phyloP scores from a whole-genome alignment of 2,888 invertebrate genomes.

The Micropterix aruncella region DNA sequence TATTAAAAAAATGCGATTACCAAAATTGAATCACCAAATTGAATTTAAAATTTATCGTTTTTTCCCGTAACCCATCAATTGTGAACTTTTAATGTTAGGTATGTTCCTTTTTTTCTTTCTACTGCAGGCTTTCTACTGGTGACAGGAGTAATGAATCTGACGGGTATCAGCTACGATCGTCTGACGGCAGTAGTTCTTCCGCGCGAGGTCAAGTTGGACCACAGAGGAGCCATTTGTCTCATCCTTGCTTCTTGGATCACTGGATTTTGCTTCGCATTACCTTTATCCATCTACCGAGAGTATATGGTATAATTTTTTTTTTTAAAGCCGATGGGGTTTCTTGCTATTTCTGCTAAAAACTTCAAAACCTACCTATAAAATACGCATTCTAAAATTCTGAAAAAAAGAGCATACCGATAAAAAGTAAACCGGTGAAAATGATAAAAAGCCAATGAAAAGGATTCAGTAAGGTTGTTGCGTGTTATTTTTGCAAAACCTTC shows the following conservation, averaged over 20 bases:
- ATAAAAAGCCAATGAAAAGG: too few relatives aligned
- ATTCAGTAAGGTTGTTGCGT: too few relatives aligned
- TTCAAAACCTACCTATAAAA: too few relatives aligned
- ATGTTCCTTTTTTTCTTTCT: conserved; percentile 1
- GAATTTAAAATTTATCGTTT: not conserved
- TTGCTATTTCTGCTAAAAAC: too few relatives aligned
- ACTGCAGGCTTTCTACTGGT: conserved; percentile 53
- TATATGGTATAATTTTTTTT: too few relatives aligned
- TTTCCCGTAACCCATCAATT: not conserved
- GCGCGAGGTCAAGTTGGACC: conserved; percentile 52
- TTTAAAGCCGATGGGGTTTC: too few relatives aligned
- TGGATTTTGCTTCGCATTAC: conserved; percentile 46
- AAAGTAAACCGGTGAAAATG: too few relatives aligned
- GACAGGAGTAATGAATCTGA: conserved; percentile 63
- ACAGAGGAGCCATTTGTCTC: conserved; percentile 46
- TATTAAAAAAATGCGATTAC: too few relatives aligned
- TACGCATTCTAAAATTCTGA: too few relatives aligned
- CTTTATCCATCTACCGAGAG: conserved; percentile 46
- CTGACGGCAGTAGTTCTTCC: conserved; percentile 68
- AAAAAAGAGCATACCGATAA: too few relatives aligned
- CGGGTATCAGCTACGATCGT: conserved; percentile 69
- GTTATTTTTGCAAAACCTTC: too few relatives aligned
- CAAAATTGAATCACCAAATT: not conserved
- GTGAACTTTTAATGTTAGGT: conserved; percentile 3
- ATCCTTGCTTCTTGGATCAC: conserved; percentile 53